A percentile compares a stretch with the other conserved stretches of the same genome.
These are phyloP conservation scores for Cirrhinus mrigala DNA, from an alignment of 2,797 vertebrate genomes.

Conservation along the genomic window DNA sequence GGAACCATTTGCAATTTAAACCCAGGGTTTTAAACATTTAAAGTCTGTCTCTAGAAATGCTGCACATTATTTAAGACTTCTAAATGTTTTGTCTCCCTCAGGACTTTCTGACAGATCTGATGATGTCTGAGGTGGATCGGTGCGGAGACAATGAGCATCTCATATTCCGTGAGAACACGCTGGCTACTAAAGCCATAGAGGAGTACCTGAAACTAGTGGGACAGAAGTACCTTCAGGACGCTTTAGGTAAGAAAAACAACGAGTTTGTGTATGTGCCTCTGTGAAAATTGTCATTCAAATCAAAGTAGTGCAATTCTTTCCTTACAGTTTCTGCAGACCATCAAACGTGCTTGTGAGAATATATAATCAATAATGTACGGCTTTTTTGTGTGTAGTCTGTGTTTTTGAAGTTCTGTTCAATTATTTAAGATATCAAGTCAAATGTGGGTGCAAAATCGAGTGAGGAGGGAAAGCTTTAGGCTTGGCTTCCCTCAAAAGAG, in stretches of 20 bases:
- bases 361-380: conserved; percentile 49
- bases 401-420: conserved; percentile 52
- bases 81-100: conserved; percentile 63
- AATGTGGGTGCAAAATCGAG: conserved; percentile 4
- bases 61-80: neutral
- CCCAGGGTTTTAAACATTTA: neutral
- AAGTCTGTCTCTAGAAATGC: neutral
- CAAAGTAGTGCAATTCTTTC: neutral
- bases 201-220: conserved; percentile 96
- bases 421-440: conserved; percentile 49
- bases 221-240: conserved; percentile 95
- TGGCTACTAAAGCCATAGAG: conserved; percentile 95
- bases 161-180: conserved; percentile 96
- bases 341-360: conserved; percentile 20
- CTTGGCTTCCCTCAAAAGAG: neutral
- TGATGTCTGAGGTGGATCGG: conserved; percentile 97
- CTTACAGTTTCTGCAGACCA: neutral
- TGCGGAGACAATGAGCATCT: conserved; percentile 95
- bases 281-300: conserved; percentile 16
- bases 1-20: neutral
- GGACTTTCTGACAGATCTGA: conserved; percentile 95
- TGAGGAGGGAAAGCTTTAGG: neutral
- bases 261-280: neutral
- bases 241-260: conserved; percentile 83
- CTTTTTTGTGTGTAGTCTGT: conserved; percentile 12